Evolutionary conservation across 1,140 invertebrate species (phyloP).

Genomic region (Apocrypta bakeri): DNA sequence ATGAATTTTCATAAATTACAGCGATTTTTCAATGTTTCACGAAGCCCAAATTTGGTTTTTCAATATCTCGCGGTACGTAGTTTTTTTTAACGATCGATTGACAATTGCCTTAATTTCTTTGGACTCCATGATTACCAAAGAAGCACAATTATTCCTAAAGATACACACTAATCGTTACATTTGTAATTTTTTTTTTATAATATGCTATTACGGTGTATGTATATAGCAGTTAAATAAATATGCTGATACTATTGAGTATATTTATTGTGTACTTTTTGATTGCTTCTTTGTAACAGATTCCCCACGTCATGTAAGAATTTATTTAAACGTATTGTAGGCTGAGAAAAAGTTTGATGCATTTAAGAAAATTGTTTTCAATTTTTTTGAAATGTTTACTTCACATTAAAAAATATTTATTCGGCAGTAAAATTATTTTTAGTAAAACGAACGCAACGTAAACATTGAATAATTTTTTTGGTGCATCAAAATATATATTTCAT

Average conservation of each 20-base stretch:
- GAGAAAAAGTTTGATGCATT: too few relatives aligned
- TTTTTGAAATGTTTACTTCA: too few relatives aligned
- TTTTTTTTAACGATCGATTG: constrained; percentile 24
- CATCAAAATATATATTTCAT: too few relatives aligned
- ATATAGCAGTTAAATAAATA: constrained; percentile 68
- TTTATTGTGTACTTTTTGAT: constrained; percentile 41
- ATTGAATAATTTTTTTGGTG: too few relatives aligned
- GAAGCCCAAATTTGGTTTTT: constrained; percentile 36
- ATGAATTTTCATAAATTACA: constrained; percentile 60
- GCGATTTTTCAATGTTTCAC: constrained; percentile 57
- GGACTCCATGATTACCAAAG: constrained; percentile 62
- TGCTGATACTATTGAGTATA: constrained; percentile 59
- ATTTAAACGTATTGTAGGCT: not conserved
- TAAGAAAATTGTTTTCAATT: too few relatives aligned
- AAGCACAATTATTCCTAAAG: constrained; percentile 63
- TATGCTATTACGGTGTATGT: constrained; percentile 57
- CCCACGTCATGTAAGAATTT: not conserved
- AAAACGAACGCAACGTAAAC: too few relatives aligned
- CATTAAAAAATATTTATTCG: too few relatives aligned
- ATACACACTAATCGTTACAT: constrained; percentile 65
- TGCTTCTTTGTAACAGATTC: not conserved
- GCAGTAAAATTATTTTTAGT: too few relatives aligned
- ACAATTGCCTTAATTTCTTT: constrained; percentile 27
- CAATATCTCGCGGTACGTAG: not conserved
- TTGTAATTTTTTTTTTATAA: constrained; percentile 59